Evolutionary conservation across 2,113 vertebrate species (phyloP).

Genomic region (Ceyx margarethae): DNA sequence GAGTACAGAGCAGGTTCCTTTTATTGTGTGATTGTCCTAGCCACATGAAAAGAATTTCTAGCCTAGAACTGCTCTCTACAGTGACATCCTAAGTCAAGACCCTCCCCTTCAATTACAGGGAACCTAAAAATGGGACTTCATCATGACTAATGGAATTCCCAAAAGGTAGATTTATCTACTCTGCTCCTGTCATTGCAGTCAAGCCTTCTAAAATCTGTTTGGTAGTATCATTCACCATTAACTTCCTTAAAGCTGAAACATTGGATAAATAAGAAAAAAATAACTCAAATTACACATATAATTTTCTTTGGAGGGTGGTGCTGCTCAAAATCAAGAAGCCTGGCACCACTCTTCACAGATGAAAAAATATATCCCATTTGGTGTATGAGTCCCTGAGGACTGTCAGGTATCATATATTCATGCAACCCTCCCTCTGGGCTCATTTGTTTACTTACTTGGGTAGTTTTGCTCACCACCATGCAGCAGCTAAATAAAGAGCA

Average conservation of each 20-base stretch:
- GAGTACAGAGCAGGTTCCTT: not conserved
- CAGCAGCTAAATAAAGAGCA: conserved; percentile 4
- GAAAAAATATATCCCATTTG: not conserved
- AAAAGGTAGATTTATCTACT: not conserved
- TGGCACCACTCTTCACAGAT: not conserved
- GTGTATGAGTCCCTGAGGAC: not conserved
- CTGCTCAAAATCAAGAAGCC: not conserved
- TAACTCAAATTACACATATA: not conserved
- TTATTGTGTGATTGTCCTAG: not conserved
- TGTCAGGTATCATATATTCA: not conserved
- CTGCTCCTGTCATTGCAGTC: not conserved
- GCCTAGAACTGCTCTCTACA: not conserved
- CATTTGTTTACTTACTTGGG: conserved; percentile 12
- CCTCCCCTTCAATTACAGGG: not conserved
- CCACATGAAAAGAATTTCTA: not conserved
- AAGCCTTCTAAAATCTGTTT: not conserved
- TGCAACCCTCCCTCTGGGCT: not conserved
- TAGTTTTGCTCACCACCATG: not conserved
- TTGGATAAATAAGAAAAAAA: not conserved
- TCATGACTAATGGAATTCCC: not conserved
- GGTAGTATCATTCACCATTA: not conserved
- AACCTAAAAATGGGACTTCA: not conserved
- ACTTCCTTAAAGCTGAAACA: not conserved
- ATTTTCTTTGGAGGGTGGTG: not conserved
- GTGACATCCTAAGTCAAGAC: not conserved